Conservation (phyloP, 2,113 vertebrate species). For the Dipodomys ordii region DNA sequence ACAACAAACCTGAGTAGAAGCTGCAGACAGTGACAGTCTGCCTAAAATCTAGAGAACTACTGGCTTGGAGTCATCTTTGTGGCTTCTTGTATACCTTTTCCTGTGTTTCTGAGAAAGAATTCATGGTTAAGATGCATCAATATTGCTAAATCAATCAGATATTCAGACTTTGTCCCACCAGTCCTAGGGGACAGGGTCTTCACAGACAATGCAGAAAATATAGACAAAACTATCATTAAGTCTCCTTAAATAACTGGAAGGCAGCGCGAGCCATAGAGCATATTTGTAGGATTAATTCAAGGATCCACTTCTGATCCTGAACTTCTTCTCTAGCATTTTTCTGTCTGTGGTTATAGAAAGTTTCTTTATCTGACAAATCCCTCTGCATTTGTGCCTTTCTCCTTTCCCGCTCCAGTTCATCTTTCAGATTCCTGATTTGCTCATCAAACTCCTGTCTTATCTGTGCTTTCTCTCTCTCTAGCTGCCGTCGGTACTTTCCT, state of each 20-base stretch:
- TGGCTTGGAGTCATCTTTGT: no score
- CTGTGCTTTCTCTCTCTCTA: neutral
- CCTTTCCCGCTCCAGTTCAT: neutral
- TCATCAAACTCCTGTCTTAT: neutral
- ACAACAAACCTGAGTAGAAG: neutral
- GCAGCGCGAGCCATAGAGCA: rapidly evolving
- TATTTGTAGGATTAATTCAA: rapidly evolving
- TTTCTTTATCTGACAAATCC: neutral
- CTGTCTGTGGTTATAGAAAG: rapidly evolving
- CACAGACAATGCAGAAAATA: neutral
- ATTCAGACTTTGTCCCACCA: neutral
- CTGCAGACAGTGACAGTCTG: neutral
- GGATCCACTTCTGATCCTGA: rapidly evolving
- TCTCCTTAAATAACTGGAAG: neutral
- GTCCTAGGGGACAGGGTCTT: no score
- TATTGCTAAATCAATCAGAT: neutral
- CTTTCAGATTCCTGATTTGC: neutral
- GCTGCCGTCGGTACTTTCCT: neutral
- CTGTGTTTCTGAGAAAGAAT: neutral
- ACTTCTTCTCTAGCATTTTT: neutral
- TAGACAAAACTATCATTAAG: neutral
- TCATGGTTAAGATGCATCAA: neutral
- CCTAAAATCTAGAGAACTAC: neutral
- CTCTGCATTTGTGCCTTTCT: neutral
- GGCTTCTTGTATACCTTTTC: neutral